phyloP scores from a whole-genome alignment of 2,113 vertebrate species.

The Rhineura floridana region DNA sequence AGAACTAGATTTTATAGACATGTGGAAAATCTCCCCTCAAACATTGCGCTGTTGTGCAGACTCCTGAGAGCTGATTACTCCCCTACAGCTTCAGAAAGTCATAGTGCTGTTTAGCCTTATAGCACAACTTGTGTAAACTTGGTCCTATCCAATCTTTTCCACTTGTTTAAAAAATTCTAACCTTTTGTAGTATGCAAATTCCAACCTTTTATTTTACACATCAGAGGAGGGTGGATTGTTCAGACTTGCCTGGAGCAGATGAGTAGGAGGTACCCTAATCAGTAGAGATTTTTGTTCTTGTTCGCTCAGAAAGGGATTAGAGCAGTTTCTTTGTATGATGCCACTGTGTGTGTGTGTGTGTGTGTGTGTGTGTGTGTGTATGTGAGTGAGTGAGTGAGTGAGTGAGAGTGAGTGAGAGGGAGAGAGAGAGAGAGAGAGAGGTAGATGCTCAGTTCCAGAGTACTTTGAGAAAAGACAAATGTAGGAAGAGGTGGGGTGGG shows the following conservation, averaged over 20 bases:
- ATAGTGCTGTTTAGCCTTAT: neutral
- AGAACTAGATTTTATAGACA: neutral
- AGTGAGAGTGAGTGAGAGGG: too few species aligned
- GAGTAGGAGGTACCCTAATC: neutral
- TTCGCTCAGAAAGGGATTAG: neutral
- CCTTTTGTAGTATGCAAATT: too few species aligned
- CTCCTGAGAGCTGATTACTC: neutral
- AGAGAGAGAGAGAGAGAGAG: too few species aligned
- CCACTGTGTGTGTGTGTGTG: too few species aligned
- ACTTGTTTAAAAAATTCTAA: neutral
- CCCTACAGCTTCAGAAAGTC: neutral
- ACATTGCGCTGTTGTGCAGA: neutral
- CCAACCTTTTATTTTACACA: neutral
- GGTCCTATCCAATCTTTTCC: neutral
- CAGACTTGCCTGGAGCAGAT: neutral
- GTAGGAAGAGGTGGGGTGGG: too few species aligned
- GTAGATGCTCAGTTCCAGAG: neutral
- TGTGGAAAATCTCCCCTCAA: neutral
- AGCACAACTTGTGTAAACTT: neutral
- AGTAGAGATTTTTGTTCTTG: neutral
- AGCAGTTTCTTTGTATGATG: neutral
- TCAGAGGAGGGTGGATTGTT: neutral
- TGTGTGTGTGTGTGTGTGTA: too few species aligned
- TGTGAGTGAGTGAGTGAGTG: too few species aligned
- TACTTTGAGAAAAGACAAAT: neutral